Percentiles rank a stretch among this genome's conserved stretches.
Conservation (phyloP, 2,113 vertebrate genomes). For the Antigone vipio region DNA sequence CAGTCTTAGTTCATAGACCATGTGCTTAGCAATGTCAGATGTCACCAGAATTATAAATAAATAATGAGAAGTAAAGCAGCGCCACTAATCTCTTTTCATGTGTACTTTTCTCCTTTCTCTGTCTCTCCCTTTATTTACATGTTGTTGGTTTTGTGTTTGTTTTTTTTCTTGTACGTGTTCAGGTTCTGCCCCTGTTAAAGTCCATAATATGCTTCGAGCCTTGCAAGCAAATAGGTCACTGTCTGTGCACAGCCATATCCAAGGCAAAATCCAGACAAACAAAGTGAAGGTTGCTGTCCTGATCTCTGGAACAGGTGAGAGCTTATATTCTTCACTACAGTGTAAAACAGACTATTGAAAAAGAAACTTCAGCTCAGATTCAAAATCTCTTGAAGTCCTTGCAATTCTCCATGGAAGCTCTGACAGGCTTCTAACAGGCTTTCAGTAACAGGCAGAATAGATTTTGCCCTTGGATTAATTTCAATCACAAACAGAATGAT, state of each 20-base stretch:
- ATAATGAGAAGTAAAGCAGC: background rate
- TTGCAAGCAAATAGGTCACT: constrained; percentile 51
- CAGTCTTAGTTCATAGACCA: background rate
- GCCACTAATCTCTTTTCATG: background rate
- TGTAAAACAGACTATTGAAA: background rate
- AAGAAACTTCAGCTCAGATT: background rate
- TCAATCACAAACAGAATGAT: background rate
- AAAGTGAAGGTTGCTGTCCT: constrained; percentile 87
- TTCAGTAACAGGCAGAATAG: background rate
- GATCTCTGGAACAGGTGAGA: constrained; percentile 93
- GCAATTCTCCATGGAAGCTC: background rate
- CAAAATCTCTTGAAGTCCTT: background rate
- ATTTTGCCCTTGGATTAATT: background rate
- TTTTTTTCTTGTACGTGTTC: background rate
- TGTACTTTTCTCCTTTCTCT: background rate
- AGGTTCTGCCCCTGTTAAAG: constrained; percentile 69
- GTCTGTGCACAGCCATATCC: constrained; percentile 4
- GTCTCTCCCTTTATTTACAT: background rate
- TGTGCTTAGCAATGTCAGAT: background rate
- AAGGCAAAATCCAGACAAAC: constrained; percentile 53
- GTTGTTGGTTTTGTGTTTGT: rapidly evolving
- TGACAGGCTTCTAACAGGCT: background rate
- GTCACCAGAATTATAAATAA: background rate
- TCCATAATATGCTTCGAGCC: constrained; percentile 70
- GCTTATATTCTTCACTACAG: background rate